Percentiles rank a stretch among this genome's conserved stretches.
Evolutionary conservation across 2,797 vertebrate species (phyloP).

Genomic region (Argyrosomus regius): DNA sequence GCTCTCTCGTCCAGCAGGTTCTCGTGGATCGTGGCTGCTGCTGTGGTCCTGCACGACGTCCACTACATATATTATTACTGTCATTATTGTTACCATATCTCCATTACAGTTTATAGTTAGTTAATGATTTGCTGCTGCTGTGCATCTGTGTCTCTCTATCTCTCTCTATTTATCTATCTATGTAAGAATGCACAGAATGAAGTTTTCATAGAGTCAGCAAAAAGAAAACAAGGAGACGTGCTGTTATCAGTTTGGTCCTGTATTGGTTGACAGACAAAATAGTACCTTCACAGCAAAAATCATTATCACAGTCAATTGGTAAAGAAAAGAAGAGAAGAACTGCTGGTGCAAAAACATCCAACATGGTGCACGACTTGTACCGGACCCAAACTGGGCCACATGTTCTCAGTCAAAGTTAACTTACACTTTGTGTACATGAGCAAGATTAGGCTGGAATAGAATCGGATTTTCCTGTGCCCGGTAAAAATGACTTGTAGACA

Average conservation of each 20-base stretch:
- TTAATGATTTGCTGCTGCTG: too few relatives aligned
- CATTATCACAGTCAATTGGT: constrained; percentile 74
- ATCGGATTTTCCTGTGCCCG: neutral
- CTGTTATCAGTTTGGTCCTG: constrained; percentile 60
- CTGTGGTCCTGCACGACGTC: too few relatives aligned
- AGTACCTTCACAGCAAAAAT: constrained; percentile 55
- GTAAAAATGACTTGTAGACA: constrained; percentile 1
- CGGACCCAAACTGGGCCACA: neutral
- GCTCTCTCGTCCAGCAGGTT: too few relatives aligned
- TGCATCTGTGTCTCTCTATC: too few relatives aligned
- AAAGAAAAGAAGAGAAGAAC: constrained; percentile 26
- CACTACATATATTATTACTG: too few relatives aligned
- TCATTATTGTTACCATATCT: too few relatives aligned
- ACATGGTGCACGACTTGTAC: neutral
- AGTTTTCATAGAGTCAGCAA: neutral
- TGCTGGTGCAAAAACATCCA: constrained; percentile 60
- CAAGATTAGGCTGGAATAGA: neutral
- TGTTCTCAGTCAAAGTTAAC: constrained; percentile 6
- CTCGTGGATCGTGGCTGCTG: too few relatives aligned
- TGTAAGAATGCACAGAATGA: too few relatives aligned
- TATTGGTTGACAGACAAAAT: constrained; percentile 67
- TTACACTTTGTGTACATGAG: neutral
- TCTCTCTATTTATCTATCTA: too few relatives aligned
- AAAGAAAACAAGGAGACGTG: constrained; percentile 42
- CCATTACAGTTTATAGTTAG: too few relatives aligned